phyloP scores from a whole-genome alignment of 2,113 vertebrate species.

The Xenus cinereus region DNA sequence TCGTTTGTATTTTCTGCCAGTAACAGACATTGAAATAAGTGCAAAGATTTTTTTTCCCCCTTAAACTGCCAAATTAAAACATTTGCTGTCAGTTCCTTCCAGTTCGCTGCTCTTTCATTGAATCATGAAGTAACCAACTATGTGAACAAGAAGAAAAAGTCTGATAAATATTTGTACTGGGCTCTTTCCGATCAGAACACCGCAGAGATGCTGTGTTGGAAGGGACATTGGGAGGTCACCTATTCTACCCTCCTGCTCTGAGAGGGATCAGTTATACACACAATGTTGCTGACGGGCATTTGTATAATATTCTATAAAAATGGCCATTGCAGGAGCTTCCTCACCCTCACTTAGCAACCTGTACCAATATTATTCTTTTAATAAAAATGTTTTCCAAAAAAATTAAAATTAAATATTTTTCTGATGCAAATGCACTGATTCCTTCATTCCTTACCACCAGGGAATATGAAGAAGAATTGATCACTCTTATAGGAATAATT shows the following conservation, averaged over 20 bases:
- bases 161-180: background rate
- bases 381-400: background rate
- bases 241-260: background rate
- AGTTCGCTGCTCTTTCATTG: background rate
- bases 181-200: background rate
- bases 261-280: background rate
- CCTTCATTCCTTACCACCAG: background rate
- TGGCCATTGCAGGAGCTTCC: background rate
- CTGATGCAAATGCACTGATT: background rate
- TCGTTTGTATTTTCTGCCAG: background rate
- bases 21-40: background rate
- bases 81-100: slow-evolving; percentile 16
- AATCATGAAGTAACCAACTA: slow-evolving; percentile 17
- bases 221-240: background rate
- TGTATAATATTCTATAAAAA: background rate
- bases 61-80: slow-evolving; percentile 23
- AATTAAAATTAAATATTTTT: background rate
- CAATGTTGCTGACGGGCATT: background rate
- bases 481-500: background rate
- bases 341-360: background rate
- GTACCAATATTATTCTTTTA: background rate
- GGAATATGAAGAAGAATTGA: background rate
- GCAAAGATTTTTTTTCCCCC: background rate
- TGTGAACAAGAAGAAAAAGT: background rate
- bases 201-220: background rate